These are phyloP conservation scores for Poeciliopsis prolifica DNA, from an alignment of 2,113 vertebrate genomes.

Conservation along the genomic window DNA sequence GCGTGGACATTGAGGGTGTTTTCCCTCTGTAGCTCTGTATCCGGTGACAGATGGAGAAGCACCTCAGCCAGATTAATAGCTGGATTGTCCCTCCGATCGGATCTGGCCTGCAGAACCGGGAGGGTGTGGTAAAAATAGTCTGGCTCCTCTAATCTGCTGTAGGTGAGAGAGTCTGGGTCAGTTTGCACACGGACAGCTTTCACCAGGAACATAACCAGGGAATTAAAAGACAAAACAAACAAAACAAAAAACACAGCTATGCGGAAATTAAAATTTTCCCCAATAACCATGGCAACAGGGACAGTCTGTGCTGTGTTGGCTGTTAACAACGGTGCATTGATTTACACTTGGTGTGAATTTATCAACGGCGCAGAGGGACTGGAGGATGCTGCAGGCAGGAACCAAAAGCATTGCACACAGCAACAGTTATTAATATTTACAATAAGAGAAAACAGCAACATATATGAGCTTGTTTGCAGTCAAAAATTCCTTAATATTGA, in stretches of 20 bases:
- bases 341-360: slow-evolving; percentile 45
- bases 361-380: slow-evolving; percentile 27
- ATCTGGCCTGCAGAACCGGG: slow-evolving; percentile 62
- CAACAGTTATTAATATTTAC: not conserved
- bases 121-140: slow-evolving; percentile 80
- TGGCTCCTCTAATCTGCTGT: slow-evolving; percentile 70
- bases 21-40: slow-evolving; percentile 46
- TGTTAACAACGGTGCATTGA: slow-evolving; percentile 42
- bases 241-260: not conserved
- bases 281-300: slow-evolving; percentile 60
- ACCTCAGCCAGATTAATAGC: slow-evolving; percentile 81
- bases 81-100: slow-evolving; percentile 78
- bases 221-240: not conserved
- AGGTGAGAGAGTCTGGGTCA: slow-evolving; percentile 33
- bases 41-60: slow-evolving; percentile 78
- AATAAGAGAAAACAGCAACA: too few relatives aligned
- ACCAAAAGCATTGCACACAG: not conserved
- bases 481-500: too few relatives aligned
- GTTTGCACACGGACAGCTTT: not conserved
- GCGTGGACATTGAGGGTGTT: slow-evolving; percentile 26
- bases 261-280: slow-evolving; percentile 14
- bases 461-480: too few relatives aligned
- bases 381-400: slow-evolving; percentile 17
- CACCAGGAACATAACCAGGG: not conserved
- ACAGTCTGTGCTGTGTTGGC: slow-evolving; percentile 21